These are phyloP conservation scores for Deroplatys truncata DNA, from an alignment of 2,888 invertebrate species.

Conservation along the genomic window DNA sequence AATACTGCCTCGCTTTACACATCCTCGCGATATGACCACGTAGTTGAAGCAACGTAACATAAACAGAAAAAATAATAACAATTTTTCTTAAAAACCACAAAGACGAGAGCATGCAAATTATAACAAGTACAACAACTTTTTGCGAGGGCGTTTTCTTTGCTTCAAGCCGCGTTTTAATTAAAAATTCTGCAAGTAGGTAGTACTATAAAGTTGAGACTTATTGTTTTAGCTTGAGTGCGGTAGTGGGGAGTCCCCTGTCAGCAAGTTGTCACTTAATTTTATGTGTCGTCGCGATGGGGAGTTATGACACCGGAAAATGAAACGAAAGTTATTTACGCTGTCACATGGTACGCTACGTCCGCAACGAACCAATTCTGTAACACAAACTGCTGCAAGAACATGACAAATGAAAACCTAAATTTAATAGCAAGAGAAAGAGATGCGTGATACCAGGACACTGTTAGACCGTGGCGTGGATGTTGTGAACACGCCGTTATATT, in stretches of 20 bases:
- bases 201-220: neutral
- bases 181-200: neutral
- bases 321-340: neutral
- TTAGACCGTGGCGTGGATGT: too few relatives aligned
- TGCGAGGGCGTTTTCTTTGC: neutral
- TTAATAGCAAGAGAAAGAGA: neutral
- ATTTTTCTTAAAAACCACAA: too few relatives aligned
- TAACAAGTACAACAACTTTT: neutral
- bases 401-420: neutral
- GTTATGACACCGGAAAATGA: neutral
- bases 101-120: neutral
- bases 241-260: neutral
- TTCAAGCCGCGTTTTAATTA: neutral
- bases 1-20: too few relatives aligned
- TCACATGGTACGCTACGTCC: neutral
- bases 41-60: too few relatives aligned
- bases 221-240: neutral
- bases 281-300: neutral
- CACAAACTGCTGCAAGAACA: neutral
- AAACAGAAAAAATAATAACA: too few relatives aligned
- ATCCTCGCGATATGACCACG: too few relatives aligned
- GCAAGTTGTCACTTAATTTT: neutral
- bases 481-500: too few relatives aligned
- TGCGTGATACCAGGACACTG: neutral
- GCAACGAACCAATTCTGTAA: neutral